These are phyloP conservation scores for Epicauta chinensis DNA, from an alignment of 1,140 invertebrate species.

Conservation along the genomic window DNA sequence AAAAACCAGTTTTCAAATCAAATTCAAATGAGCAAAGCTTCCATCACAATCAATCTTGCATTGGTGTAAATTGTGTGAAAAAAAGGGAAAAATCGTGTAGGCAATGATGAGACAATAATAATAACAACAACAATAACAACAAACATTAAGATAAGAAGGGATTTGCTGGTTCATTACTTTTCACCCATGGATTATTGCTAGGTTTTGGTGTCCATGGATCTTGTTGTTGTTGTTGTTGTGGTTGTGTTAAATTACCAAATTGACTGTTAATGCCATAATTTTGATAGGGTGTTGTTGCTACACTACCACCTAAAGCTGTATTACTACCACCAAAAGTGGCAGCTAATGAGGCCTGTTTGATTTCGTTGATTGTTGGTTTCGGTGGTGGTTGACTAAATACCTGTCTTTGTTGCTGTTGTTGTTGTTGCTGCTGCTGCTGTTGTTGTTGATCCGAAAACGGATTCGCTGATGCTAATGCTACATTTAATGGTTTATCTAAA, in stretches of 20 bases:
- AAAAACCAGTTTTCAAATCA: too few species aligned
- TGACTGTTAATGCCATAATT: not conserved
- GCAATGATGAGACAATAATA: too few species aligned
- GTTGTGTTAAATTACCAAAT: slow-evolving; percentile 3
- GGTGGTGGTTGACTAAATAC: slow-evolving; percentile 39
- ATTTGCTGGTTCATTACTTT: slow-evolving; percentile 38
- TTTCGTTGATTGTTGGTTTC: slow-evolving; percentile 49
- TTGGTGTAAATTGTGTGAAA: too few species aligned
- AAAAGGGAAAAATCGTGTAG: too few species aligned
- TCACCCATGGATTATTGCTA: slow-evolving; percentile 32
- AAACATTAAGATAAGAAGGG: slow-evolving; percentile 40
- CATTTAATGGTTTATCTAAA: slow-evolving; percentile 35
- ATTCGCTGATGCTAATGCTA: slow-evolving; percentile 37
- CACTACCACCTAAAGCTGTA: too few species aligned
- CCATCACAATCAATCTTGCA: slow-evolving; percentile 4
- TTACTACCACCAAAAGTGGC: slow-evolving; percentile 25
- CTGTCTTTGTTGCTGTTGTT: slow-evolving; percentile 21
- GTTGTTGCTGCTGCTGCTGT: not conserved
- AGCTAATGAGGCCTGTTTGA: slow-evolving; percentile 47
- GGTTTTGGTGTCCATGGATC: slow-evolving; percentile 40
- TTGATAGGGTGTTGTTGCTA: slow-evolving; percentile 2
- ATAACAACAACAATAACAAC: not conserved
- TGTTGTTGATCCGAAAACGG: slow-evolving; percentile 43
- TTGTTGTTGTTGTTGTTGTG: slow-evolving; percentile 11
- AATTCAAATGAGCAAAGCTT: slow-evolving; percentile 4